These are phyloP conservation scores for Pachyuromys duprasi DNA, from an alignment of 2,797 vertebrate species.

Conservation along the genomic window DNA sequence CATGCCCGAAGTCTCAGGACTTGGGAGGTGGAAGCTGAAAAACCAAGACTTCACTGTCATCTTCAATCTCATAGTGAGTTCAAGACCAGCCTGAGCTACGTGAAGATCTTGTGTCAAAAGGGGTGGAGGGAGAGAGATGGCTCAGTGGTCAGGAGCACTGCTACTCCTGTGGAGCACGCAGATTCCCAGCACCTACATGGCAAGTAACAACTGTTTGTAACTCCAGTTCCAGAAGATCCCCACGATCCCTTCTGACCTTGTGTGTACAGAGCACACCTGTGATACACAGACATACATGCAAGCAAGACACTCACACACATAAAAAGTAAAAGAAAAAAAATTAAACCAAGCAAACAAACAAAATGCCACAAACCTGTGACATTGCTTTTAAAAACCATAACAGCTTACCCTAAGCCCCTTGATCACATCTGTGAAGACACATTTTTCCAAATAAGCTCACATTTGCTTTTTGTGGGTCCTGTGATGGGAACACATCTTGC, in stretches of 20 bases:
- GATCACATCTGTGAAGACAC: background rate
- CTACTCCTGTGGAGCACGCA: background rate
- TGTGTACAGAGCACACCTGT: background rate
- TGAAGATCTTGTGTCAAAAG: background rate
- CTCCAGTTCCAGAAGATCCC: background rate
- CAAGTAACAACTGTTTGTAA: background rate
- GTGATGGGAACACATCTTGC: background rate
- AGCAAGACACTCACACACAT: background rate
- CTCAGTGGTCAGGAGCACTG: background rate
- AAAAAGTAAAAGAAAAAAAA: background rate
- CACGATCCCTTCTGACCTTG: background rate
- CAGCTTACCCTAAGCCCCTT: background rate
- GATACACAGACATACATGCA: background rate
- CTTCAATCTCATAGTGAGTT: background rate
- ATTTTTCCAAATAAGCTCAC: background rate
- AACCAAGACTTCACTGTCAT: background rate
- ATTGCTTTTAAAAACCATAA: too few relatives aligned
- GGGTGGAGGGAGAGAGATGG: background rate
- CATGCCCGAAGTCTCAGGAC: background rate
- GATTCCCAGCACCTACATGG: background rate
- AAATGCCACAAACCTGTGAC: too few relatives aligned
- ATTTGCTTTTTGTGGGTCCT: background rate
- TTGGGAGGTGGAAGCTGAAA: background rate
- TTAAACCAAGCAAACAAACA: background rate
- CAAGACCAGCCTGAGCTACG: background rate